Evolutionary conservation across 2,113 vertebrate genomes (phyloP).

Genomic region (Phasianus colchicus): DNA sequence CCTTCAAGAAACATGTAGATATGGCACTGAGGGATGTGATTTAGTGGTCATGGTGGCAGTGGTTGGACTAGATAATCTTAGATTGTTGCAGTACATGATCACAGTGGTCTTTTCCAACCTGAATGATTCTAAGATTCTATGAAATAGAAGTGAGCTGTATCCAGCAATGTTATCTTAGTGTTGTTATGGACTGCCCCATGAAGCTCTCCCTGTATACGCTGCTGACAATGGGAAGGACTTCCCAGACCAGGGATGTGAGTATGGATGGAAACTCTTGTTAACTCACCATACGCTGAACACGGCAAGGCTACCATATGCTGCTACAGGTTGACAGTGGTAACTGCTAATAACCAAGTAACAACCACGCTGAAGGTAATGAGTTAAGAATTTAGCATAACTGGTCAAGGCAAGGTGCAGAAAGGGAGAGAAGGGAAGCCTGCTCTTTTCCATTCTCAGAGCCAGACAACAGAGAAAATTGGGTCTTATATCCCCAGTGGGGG

Average conservation of each 20-base stretch:
- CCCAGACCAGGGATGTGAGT: not conserved
- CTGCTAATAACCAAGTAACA: not conserved
- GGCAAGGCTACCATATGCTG: rapidly evolving
- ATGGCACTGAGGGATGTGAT: too few species aligned
- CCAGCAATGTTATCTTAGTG: not conserved
- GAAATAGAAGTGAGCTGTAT: not conserved
- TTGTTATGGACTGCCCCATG: not conserved
- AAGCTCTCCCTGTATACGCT: not conserved
- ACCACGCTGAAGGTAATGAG: rapidly evolving
- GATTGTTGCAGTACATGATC: too few species aligned
- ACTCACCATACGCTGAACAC: rapidly evolving
- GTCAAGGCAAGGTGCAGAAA: not conserved
- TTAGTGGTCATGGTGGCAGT: too few species aligned
- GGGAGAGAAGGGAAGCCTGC: not conserved
- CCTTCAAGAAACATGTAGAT: too few species aligned
- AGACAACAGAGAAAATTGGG: not conserved
- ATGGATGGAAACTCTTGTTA: not conserved
- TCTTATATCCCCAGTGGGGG: rapidly evolving
- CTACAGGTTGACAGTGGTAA: not conserved
- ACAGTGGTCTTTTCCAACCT: too few species aligned
- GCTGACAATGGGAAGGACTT: not conserved
- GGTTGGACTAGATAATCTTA: too few species aligned
- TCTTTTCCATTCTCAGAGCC: not conserved
- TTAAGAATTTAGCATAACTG: not conserved
- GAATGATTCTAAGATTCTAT: too few species aligned